Percentiles rank a stretch among this genome's conserved stretches.
phyloP scores from a whole-genome alignment of 2,888 invertebrate genomes.

The Napeogenes sylphis region DNA sequence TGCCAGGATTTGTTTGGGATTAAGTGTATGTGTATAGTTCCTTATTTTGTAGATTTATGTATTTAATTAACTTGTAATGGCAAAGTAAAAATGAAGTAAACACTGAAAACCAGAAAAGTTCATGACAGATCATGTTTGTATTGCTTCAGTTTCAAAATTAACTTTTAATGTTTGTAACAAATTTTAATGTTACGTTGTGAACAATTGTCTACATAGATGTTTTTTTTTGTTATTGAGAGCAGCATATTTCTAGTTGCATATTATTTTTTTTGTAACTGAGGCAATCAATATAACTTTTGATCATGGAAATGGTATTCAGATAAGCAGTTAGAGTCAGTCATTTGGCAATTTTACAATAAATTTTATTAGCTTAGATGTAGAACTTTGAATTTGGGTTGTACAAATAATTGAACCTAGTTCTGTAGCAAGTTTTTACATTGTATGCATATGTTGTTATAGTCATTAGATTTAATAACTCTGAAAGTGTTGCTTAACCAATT shows the following conservation, averaged over 20 bases:
- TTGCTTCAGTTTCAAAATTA: constrained; percentile 70
- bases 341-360: constrained; percentile 61
- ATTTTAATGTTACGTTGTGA: too few species aligned
- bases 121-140: constrained; percentile 56
- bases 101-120: constrained; percentile 17
- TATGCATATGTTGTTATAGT: constrained; percentile 67
- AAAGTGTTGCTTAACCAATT: constrained; percentile 50
- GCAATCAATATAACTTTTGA: constrained; percentile 8
- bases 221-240: too few species aligned
- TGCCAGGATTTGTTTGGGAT: constrained; percentile 66
- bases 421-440: constrained; percentile 73
- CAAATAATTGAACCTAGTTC: constrained; percentile 69
- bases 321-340: constrained; percentile 38
- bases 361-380: constrained; percentile 73
- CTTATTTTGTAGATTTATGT: constrained; percentile 70
- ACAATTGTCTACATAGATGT: too few species aligned
- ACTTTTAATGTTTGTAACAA: too few species aligned
- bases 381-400: constrained; percentile 73
- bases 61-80: constrained; percentile 40
- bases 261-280: constrained; percentile 1
- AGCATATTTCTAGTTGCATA: too few species aligned
- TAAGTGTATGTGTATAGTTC: constrained; percentile 73
- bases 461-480: constrained; percentile 57
- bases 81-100: constrained; percentile 19
- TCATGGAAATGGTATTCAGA: constrained; percentile 5